Conservation (phyloP, 2,888 invertebrate species). For the Tenthredo amoena region DNA sequence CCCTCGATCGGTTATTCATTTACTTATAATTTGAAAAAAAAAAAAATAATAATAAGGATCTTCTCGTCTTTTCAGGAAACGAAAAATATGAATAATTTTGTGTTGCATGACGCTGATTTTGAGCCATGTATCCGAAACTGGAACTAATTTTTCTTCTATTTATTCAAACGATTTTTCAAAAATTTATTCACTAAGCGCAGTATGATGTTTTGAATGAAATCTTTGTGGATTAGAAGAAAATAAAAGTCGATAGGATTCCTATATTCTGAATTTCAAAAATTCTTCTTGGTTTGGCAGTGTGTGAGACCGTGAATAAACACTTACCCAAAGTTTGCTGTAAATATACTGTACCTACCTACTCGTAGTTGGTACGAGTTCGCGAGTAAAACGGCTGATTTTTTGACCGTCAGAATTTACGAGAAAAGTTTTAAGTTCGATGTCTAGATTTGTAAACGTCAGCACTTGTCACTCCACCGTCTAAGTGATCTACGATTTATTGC, state of each 20-base stretch:
- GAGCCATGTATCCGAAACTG: not conserved
- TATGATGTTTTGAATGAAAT: not conserved
- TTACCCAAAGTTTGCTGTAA: not conserved
- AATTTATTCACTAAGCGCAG: too few species aligned
- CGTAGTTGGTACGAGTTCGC: not conserved
- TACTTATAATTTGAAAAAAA: not conserved
- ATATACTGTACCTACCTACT: not conserved
- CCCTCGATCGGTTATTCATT: not conserved
- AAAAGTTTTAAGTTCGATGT: slow-evolving; percentile 3
- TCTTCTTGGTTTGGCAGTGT: too few species aligned
- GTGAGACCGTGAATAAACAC: not conserved
- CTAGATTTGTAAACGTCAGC: not conserved
- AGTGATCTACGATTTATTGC: not conserved
- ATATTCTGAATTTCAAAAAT: not conserved
- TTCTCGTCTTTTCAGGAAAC: not conserved
- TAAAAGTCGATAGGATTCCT: not conserved
- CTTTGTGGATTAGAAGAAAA: not conserved
- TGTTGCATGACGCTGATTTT: not conserved
- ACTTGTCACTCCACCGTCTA: not conserved
- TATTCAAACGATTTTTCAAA: too few species aligned
- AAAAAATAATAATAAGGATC: not conserved
- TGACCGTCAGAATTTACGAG: slow-evolving; percentile 19
- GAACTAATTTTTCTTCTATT: too few species aligned
- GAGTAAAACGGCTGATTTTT: not conserved
- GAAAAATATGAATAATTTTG: not conserved